These are phyloP conservation scores for Manis crassicaudata DNA, from an alignment of 2,797 vertebrate genomes.

Conservation along the genomic window DNA sequence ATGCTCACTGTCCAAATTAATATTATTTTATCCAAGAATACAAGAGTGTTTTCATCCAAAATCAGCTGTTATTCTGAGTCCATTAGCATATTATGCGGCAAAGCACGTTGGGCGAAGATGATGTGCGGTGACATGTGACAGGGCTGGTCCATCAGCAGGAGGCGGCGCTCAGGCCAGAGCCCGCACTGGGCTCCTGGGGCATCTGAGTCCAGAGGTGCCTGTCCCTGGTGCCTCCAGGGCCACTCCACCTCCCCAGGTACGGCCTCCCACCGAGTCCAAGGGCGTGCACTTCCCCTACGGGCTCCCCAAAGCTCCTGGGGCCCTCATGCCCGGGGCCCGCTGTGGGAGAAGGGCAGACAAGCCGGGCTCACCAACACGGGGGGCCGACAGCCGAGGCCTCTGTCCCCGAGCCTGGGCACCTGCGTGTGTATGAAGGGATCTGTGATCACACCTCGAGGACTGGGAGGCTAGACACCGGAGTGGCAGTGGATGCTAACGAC, in stretches of 20 bases:
- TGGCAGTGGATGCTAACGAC: not conserved
- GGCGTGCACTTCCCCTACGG: not conserved
- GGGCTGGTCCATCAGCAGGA: accelerated
- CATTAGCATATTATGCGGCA: not conserved
- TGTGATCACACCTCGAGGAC: not conserved
- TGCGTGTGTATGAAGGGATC: not conserved
- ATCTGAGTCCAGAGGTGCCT: not conserved
- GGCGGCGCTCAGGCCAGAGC: accelerated
- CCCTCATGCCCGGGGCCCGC: accelerated
- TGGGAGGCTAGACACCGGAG: not conserved
- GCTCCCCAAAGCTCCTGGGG: not conserved
- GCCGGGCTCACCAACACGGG: accelerated
- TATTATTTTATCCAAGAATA: conserved; percentile 49
- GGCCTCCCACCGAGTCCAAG: not conserved
- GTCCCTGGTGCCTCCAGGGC: too few relatives aligned
- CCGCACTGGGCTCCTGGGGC: not conserved
- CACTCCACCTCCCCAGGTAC: not conserved
- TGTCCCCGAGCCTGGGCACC: not conserved
- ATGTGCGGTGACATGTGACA: accelerated
- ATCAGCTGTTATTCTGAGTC: conserved; percentile 42
- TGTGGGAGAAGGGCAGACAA: not conserved
- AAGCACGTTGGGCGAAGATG: not conserved
- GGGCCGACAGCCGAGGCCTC: too few relatives aligned
- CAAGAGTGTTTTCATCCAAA: conserved; percentile 36
- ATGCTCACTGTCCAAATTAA: conserved; percentile 51